Evolutionary conservation across 2,888 invertebrate species (phyloP).

Genomic region (Thymelicus acteon): DNA sequence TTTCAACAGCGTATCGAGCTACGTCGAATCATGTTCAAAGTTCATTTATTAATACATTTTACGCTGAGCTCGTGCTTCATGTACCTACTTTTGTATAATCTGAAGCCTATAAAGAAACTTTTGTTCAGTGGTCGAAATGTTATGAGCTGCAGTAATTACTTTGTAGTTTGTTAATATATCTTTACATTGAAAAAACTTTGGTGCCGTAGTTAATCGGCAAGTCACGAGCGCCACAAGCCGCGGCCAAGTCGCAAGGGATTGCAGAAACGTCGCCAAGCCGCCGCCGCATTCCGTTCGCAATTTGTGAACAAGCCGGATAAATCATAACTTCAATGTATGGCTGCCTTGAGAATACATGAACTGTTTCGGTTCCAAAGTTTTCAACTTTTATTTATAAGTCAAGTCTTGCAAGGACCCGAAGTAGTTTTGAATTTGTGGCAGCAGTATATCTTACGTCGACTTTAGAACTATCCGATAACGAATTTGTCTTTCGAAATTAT

Average conservation of each 20-base stretch:
- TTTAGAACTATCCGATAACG: slow-evolving; percentile 11
- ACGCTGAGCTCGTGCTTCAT: too few relatives aligned
- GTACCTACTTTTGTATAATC: too few relatives aligned
- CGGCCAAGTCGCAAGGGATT: slow-evolving; percentile 1
- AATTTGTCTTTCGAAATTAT: too few relatives aligned
- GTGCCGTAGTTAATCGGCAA: background rate
- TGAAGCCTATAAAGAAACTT: too few relatives aligned
- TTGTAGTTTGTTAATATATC: too few relatives aligned
- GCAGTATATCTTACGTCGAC: background rate
- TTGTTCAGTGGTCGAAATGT: too few relatives aligned
- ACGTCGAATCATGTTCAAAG: too few relatives aligned
- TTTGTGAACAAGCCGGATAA: slow-evolving; percentile 28
- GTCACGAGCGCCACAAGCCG: background rate
- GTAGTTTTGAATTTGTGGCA: background rate
- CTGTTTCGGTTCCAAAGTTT: slow-evolving; percentile 15
- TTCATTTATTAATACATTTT: too few relatives aligned
- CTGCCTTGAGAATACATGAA: slow-evolving; percentile 22
- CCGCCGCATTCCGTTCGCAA: background rate
- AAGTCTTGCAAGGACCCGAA: background rate
- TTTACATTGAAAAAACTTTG: background rate
- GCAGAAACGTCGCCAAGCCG: slow-evolving; percentile 8
- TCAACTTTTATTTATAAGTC: slow-evolving; percentile 10
- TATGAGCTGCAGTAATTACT: too few relatives aligned
- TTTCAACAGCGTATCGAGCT: too few relatives aligned
- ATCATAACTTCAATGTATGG: slow-evolving; percentile 27